Base-by-base conservation (phyloP, 2,113 vertebrate genomes). In the Oryzias celebensis region DNA sequence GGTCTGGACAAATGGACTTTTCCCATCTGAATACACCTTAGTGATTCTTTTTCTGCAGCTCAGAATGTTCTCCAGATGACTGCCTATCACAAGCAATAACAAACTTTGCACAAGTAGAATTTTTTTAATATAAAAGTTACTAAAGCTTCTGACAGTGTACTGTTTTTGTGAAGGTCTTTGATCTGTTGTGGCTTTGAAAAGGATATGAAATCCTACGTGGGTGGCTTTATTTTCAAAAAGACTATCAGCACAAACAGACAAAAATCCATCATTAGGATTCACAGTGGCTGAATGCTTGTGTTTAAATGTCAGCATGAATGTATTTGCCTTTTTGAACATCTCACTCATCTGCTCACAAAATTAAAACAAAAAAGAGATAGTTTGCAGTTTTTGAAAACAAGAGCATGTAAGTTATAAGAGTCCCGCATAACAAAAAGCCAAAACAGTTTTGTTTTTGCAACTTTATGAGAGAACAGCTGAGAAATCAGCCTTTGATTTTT, bases 141-240 rank as follows among this genome's bases (percentile, higher is more conserved):
- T 6, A 42, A n/a, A 45, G n/a, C 12, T 7, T 17, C 50, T 53
- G n/a, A 4, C 3, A 46, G 36, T 7, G 2, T 13, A 14, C 59
- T 61, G 16, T 26, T 68, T 65, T 52, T 22, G n/a, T 31, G 23
- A 52, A 46, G 14, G 18, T 46, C 5, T 20, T 26, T 17, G 3
- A 48, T 58, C 10, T 59, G 15, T 77, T 28, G 14, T 43, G 15
- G 41, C 81, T 80, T 62, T 23, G n/a, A 83, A 76, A 69, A 65
- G 43, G 52, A 54, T 73, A 54, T 78, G 72, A 68, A 73, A 73
- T 65, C 41, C 64, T 74, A 68, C 71, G 78, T 75, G 68, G 76
- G 83, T 47, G 73, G 74, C 54, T 84, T 23, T 77, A 87, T 89
- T 88, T 82, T 49, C 47, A 73, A 45, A 54, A 62, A 80, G 62